Base-by-base conservation (phyloP, 1,140 invertebrate genomes). In the Drosophila aff. region DNA sequence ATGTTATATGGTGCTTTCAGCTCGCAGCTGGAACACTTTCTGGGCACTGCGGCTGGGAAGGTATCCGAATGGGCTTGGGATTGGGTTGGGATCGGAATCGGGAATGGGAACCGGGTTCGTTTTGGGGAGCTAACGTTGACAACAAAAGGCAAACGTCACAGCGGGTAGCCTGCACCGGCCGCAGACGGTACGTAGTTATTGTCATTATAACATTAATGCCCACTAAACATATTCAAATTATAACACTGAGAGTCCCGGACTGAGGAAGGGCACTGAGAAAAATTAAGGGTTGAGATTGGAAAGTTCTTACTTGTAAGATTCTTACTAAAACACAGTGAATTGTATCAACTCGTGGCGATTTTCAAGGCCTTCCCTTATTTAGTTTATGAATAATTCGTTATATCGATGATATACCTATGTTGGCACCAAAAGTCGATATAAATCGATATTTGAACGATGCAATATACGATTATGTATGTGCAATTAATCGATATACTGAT, bases 151-250 rank as follows among this genome's bases (percentile, higher is more conserved):
- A 84, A 89, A 84, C 69, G 78, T 84, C 84, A 90, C 84, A 90
- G 84, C 84, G 85, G 84, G 85, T 84, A 73, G 81, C 61, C 67
- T 84, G 86, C 79, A 65, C 58, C 69, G 65, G 82, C 63, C 82
- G 57, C 74, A 90, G 79, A 81, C 82, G 72, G 76, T 64, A 82
- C 85, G 85, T 85, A 90, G 85, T 91, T 90, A 91, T 90, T 90
- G 85, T 90, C 85, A 90, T 90, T 90, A 90, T 90, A 90, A 90
- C 85, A 90, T 90, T 90, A 90, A 90, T 90, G 86, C 85, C 85
- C 85, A 90, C 85, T 90, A 90, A 90, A 90, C 86, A 90, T 90
- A 90, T 90, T 90, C 85, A 90, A 90, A 90, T 90, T 90, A 90
- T 90, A 90, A 91, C 82, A 90, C 85, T 90, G 85, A 75, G 49